Conservation (phyloP, 2,113 vertebrate species). For the Strix uralensis region DNA sequence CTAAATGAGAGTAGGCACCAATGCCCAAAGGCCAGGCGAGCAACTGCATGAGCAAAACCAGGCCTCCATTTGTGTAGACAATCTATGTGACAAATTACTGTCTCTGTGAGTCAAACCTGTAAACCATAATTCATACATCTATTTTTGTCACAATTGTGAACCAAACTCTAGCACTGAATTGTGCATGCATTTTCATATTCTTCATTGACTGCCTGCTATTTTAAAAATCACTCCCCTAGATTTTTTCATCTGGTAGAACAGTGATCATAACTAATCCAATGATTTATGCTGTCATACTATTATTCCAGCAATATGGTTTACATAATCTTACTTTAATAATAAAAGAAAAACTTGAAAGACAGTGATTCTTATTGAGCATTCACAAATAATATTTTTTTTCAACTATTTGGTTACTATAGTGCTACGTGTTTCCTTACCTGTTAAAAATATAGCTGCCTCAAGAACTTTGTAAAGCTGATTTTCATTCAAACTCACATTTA, state of each 20-base stretch:
- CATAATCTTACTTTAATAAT: background rate
- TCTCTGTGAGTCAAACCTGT: background rate
- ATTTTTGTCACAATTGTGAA: background rate
- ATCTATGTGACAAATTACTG: background rate
- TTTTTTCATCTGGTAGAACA: background rate
- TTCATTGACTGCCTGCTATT: background rate
- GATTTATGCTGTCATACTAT: background rate
- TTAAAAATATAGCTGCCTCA: background rate
- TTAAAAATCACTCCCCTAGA: background rate
- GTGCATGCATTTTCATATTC: background rate
- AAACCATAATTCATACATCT: background rate
- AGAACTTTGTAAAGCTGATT: background rate
- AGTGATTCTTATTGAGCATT: background rate
- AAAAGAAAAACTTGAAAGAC: background rate
- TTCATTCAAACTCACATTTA: background rate
- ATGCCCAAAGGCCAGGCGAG: background rate
- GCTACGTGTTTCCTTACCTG: background rate
- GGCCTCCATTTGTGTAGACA: background rate
- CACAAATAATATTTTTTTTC: background rate
- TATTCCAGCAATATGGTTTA: background rate
- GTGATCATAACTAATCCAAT: background rate
- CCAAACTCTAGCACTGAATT: background rate
- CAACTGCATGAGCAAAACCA: background rate
- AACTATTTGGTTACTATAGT: background rate
- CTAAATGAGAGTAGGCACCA: background rate